Evolutionary conservation across 2,797 vertebrate species (phyloP).

Genomic region (Etheostoma perlongum): DNA sequence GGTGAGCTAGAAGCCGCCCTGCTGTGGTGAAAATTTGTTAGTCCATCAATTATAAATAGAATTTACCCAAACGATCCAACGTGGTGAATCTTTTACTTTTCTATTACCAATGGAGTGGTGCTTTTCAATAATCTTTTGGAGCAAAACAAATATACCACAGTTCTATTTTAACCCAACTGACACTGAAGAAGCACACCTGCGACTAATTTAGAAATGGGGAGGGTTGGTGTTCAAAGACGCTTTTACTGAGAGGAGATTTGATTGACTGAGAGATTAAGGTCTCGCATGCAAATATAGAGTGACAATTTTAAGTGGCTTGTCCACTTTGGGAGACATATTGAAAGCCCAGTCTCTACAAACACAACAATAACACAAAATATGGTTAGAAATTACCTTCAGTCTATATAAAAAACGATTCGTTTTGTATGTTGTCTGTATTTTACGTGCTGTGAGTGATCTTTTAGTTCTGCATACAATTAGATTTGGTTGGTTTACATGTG

Average conservation of each 20-base stretch:
- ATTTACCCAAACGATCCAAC: constrained; percentile 18
- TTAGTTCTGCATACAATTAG: constrained; percentile 26
- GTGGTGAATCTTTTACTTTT: constrained; percentile 15
- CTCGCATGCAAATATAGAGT: background rate
- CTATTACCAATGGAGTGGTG: constrained; percentile 15
- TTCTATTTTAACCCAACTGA: background rate
- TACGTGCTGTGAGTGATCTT: constrained; percentile 16
- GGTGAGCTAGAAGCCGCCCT: no score
- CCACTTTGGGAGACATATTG: background rate
- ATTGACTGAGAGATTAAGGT: background rate
- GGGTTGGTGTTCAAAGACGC: background rate
- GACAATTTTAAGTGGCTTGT: background rate
- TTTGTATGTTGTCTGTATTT: background rate
- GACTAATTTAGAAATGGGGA: background rate
- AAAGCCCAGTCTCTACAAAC: background rate
- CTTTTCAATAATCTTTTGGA: constrained; percentile 23
- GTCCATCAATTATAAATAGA: constrained; percentile 21
- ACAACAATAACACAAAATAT: constrained; percentile 2
- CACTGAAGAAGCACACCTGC: background rate
- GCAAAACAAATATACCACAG: constrained; percentile 28
- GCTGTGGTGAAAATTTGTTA: constrained; percentile 22
- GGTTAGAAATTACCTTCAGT: background rate
- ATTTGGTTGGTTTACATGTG: constrained; percentile 3
- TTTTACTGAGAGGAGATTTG: background rate
- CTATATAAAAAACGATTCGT: background rate